These are phyloP conservation scores for Netelia fuscicornis DNA, from an alignment of 2,888 invertebrate genomes.

Conservation along the genomic window DNA sequence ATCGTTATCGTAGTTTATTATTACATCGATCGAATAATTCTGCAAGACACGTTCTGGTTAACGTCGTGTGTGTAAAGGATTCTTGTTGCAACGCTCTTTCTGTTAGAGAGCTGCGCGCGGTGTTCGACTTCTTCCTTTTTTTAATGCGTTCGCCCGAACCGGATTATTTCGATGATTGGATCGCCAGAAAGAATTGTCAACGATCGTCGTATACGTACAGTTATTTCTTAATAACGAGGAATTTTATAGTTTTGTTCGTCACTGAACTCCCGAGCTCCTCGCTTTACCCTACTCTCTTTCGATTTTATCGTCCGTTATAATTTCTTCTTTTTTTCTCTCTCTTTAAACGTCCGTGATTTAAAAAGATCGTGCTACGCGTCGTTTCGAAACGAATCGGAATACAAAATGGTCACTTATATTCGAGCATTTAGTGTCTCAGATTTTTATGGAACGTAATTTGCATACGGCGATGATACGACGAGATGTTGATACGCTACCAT, in stretches of 20 bases:
- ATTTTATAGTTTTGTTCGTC: background rate
- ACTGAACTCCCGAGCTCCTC: background rate
- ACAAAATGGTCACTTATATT: too few relatives aligned
- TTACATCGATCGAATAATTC: too few relatives aligned
- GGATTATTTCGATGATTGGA: constrained; percentile 23
- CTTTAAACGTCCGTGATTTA: too few relatives aligned
- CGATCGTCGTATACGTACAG: background rate
- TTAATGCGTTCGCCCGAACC: background rate
- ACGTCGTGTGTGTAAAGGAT: background rate
- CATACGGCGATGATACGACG: too few relatives aligned
- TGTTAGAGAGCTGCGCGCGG: background rate
- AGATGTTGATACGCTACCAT: too few relatives aligned
- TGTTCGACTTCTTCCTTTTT: background rate
- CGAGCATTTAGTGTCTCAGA: too few relatives aligned
- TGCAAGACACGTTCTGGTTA: too few relatives aligned
- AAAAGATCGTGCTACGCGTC: background rate
- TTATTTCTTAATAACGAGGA: constrained; percentile 20
- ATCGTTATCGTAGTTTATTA: too few relatives aligned
- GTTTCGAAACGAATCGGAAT: constrained; percentile 24
- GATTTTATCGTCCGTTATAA: background rate
- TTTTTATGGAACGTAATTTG: too few relatives aligned
- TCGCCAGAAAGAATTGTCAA: constrained; percentile 22
- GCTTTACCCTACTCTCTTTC: background rate
- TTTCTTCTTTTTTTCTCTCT: too few relatives aligned
- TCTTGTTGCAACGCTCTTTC: background rate